Percentiles rank a stretch among this genome's conserved stretches.
phyloP scores from a whole-genome alignment of 1,140 invertebrate species.

The Apis cerana region DNA sequence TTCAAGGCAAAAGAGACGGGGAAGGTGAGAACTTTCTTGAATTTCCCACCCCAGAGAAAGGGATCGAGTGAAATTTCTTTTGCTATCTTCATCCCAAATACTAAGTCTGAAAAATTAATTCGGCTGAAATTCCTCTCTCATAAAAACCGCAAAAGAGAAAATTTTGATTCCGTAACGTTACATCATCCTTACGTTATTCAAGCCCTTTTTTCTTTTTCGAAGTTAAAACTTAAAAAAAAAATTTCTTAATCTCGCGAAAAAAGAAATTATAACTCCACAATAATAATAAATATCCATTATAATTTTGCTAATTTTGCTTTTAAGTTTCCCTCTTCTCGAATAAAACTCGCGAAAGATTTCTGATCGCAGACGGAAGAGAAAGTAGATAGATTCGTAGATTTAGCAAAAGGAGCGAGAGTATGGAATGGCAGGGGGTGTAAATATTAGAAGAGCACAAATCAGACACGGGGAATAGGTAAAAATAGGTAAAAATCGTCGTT shows the following conservation, averaged over 20 bases:
- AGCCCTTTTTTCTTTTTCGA: too few relatives aligned
- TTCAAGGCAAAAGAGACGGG: conserved; percentile 45
- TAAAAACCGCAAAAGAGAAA: too few relatives aligned
- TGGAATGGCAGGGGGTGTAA: background rate
- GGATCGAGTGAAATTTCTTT: conserved; percentile 49
- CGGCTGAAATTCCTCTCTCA: background rate
- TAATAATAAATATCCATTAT: too few relatives aligned
- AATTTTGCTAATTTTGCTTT: too few relatives aligned
- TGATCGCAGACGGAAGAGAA: too few relatives aligned
- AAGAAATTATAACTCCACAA: too few relatives aligned
- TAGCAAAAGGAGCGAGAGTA: background rate
- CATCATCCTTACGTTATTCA: too few relatives aligned
- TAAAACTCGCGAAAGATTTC: too few relatives aligned
- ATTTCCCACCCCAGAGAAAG: background rate
- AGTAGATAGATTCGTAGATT: background rate
- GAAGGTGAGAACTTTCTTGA: conserved; percentile 29
- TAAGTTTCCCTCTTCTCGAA: too few relatives aligned
- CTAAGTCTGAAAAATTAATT: background rate
- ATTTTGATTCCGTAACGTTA: too few relatives aligned
- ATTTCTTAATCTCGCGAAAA: too few relatives aligned
- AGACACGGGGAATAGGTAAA: background rate
- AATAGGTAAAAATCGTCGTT: background rate
- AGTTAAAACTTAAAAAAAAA: too few relatives aligned
- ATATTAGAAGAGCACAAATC: background rate
- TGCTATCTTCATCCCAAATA: conserved; percentile 17